Conservation (phyloP, 2,888 invertebrate genomes). For the Microctonus brassicae region DNA sequence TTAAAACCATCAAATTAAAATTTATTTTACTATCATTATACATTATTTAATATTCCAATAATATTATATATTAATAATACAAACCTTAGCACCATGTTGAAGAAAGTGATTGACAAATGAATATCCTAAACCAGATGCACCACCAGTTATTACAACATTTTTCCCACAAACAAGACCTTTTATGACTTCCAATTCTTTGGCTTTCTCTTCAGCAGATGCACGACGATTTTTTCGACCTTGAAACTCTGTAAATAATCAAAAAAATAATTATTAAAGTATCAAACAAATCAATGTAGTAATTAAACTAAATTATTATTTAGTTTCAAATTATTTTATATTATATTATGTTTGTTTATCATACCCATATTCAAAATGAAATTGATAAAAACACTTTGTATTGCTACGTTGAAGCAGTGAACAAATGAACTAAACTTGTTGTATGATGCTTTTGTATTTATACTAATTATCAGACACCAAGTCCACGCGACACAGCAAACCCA, state of each 20-base stretch:
- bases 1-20: background rate
- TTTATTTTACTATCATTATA: background rate
- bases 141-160: conserved; percentile 63
- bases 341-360: background rate
- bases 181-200: conserved; percentile 60
- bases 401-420: background rate
- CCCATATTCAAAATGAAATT: conserved; percentile 4
- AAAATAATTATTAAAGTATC: background rate
- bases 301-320: background rate
- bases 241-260: conserved; percentile 12
- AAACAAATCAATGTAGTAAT: background rate
- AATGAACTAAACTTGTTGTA: conserved; percentile 47
- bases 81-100: conserved; percentile 60
- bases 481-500: conserved; percentile 39
- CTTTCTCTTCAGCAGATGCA: conserved; percentile 58
- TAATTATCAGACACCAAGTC: conserved; percentile 23
- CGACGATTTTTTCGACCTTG: conserved; percentile 46
- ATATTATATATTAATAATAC: conserved; percentile 32
- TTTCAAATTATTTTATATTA: background rate
- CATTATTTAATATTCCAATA: background rate
- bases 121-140: conserved; percentile 60
- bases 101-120: conserved; percentile 62
- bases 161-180: conserved; percentile 59
- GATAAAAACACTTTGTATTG: background rate
- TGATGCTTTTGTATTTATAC: conserved; percentile 57